phyloP scores from a whole-genome alignment of 2,113 vertebrate species.

The Ursus arctos region DNA sequence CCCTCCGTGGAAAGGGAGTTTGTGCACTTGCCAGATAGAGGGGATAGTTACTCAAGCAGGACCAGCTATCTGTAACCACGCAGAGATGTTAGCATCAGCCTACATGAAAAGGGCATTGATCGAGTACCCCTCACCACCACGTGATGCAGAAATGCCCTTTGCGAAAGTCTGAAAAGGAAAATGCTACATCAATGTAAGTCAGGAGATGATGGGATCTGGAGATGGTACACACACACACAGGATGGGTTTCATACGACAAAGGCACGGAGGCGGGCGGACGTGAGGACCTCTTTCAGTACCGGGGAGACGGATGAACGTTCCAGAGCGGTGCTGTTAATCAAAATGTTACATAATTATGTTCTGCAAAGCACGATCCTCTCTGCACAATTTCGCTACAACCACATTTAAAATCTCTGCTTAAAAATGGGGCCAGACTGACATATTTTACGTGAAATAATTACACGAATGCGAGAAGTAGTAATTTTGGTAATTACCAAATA shows the following conservation, averaged over 20 bases:
- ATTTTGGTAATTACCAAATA: slow-evolving; percentile 75
- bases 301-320: background rate
- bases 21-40: background rate
- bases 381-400: background rate
- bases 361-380: rapidly evolving
- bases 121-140: rapidly evolving
- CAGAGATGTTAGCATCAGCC: rapidly evolving
- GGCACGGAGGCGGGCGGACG: too few relatives aligned
- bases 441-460: slow-evolving; percentile 54
- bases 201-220: rapidly evolving
- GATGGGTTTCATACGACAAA: rapidly evolving
- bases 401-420: background rate
- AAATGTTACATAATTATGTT: background rate
- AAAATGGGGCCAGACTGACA: slow-evolving; percentile 47
- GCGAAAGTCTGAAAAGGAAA: background rate
- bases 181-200: too few relatives aligned
- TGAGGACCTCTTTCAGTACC: background rate
- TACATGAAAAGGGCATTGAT: rapidly evolving
- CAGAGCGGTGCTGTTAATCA: rapidly evolving
- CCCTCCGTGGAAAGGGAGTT: too few relatives aligned
- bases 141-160: rapidly evolving
- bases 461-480: slow-evolving; percentile 40
- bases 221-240: rapidly evolving
- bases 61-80: rapidly evolving
- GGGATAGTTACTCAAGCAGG: too few relatives aligned